Base-by-base conservation (phyloP, 1,140 invertebrate species). In the Ladona fulva region DNA sequence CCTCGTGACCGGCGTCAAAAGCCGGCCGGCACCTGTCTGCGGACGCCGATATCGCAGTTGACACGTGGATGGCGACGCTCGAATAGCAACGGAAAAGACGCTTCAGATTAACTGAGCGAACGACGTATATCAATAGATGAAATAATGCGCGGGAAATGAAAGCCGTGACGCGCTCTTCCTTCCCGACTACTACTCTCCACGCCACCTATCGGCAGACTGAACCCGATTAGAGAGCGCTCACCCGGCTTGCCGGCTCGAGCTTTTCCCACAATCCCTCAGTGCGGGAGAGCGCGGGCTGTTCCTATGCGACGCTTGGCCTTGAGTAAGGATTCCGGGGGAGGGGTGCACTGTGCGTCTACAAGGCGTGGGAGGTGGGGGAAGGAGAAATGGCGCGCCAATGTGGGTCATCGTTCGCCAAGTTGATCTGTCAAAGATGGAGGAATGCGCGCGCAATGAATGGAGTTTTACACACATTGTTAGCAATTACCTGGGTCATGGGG, bases 391-490 rank as follows among this genome's bases (percentile, higher is more conserved):
- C 52, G 52, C 52, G 52, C 3, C 52, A 66, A 66, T 66, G 52
- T 66, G 52, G 52, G 52, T 66, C 52, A 66, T 66, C 52, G 52
- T 66, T 66, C 52, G 52, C 52, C 52, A 66, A 66, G 52, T 52
- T 66, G 52, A 66, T 66, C 52, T 66, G 52, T 66, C 52, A 66
- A 66, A 66, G 52, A 66, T 66, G 52, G 52, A 19, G 52, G 52
- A 6, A 66, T 66, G 52, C 52, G 52, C 52, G 52, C 52, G 52
- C 52, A 66, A 66, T 1, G 52, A 66, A 19, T 12, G 52, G 1
- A 66, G 3, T 66, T 22, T 3, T 5, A 37, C 29, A 1, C 1
- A 37, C 29, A 8, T 37, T 37, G 1, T 37, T 5, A 37, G 1
- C 8, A 8, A 1, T 37, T 5, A 37, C 1, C 29, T 8, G 1